A percentile compares a stretch with the other conserved stretches of the same genome.
Conservation (phyloP, 2,888 invertebrate species). For the Lordiphosa andalusiaca region DNA sequence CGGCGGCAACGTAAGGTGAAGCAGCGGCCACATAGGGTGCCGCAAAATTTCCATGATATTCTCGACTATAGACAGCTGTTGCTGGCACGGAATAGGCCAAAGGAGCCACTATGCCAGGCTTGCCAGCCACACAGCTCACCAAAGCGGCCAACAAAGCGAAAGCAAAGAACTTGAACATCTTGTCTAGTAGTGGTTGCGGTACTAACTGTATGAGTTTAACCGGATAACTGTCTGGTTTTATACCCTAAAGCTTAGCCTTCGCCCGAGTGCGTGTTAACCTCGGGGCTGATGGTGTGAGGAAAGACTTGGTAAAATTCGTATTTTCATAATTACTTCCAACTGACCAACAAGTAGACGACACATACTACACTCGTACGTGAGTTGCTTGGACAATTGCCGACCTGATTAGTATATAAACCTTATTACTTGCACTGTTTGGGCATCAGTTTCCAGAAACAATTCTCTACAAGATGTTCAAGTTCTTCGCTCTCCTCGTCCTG, state of each 20-base stretch:
- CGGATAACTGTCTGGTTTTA: slow-evolving; percentile 24
- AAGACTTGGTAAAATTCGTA: background rate
- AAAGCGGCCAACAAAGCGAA: slow-evolving; percentile 68
- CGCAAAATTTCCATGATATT: slow-evolving; percentile 81
- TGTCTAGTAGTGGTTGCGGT: slow-evolving; percentile 29
- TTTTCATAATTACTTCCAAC: background rate
- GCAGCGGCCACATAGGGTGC: slow-evolving; percentile 76
- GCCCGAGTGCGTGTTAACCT: slow-evolving; percentile 24
- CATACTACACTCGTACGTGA: background rate
- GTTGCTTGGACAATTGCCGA: slow-evolving; percentile 25
- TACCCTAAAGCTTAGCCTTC: slow-evolving; percentile 41
- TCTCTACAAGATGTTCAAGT: slow-evolving; percentile 60
- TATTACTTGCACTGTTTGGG: slow-evolving; percentile 17
- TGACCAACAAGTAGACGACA: slow-evolving; percentile 1
- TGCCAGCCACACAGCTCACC: slow-evolving; percentile 71
- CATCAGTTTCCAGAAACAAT: slow-evolving; percentile 58
- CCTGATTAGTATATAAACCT: slow-evolving; percentile 57
- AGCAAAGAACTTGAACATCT: slow-evolving; percentile 68
- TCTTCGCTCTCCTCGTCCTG: slow-evolving; percentile 68
- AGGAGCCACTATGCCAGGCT: slow-evolving; percentile 75
- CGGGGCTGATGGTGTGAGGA: slow-evolving; percentile 20
- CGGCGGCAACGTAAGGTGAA: slow-evolving; percentile 70
- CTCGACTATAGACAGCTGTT: slow-evolving; percentile 82
- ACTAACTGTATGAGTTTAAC: slow-evolving; percentile 48
- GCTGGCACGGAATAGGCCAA: slow-evolving; percentile 80